Percentiles rank a stretch among this genome's conserved stretches.
phyloP scores from a whole-genome alignment of 2,888 invertebrate genomes.

The Erannis defoliaria region DNA sequence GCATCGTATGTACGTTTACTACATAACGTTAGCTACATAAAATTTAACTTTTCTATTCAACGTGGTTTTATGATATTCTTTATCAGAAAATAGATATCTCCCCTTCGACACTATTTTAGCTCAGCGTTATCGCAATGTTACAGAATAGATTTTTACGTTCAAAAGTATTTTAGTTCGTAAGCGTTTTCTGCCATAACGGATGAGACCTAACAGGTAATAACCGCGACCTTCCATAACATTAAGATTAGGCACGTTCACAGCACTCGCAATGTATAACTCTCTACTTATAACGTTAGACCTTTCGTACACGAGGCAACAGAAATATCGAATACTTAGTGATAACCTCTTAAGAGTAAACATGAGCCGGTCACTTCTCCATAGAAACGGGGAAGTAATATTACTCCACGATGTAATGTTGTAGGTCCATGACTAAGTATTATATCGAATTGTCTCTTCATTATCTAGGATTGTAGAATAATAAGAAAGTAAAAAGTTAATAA shows the following conservation, averaged over 20 bases:
- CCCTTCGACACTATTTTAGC: constrained; percentile 23
- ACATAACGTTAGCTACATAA: neutral
- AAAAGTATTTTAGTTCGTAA: constrained; percentile 19
- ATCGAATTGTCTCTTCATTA: no score
- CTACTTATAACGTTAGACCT: constrained; percentile 21
- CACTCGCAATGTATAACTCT: constrained; percentile 39
- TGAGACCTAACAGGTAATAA: constrained; percentile 29
- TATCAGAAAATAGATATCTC: constrained; percentile 31
- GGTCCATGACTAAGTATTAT: no score
- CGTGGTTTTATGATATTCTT: constrained; percentile 6
- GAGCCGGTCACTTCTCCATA: no score
- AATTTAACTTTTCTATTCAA: neutral
- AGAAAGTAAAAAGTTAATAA: no score
- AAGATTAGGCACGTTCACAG: constrained; percentile 41
- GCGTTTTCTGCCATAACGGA: constrained; percentile 16
- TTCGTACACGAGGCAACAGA: neutral
- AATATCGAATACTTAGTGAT: neutral
- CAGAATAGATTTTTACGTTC: neutral
- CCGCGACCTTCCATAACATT: constrained; percentile 34
- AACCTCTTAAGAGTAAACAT: no score
- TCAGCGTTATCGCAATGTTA: constrained; percentile 10
- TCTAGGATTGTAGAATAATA: no score
- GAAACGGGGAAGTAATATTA: no score
- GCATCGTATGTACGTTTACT: no score
- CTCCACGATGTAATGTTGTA: no score